Conservation (phyloP, 1,140 invertebrate species). For the Heliconius hermathena region DNA sequence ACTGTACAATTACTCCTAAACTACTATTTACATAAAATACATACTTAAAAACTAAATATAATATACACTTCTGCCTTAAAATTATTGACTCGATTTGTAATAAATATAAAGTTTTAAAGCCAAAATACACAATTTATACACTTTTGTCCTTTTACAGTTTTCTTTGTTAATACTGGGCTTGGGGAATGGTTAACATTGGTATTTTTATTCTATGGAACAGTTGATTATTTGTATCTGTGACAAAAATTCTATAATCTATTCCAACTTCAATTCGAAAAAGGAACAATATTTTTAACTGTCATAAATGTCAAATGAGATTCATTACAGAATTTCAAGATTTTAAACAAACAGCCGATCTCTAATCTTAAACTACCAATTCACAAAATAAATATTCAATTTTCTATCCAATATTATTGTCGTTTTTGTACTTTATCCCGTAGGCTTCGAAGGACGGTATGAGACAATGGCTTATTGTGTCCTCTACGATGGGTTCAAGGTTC, state of each 20-base stretch:
- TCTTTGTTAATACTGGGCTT: conserved; percentile 60
- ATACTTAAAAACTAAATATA: conserved; percentile 59
- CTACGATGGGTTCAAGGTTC: conserved; percentile 83
- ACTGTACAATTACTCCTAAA: conserved; percentile 37
- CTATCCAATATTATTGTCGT: conserved; percentile 66
- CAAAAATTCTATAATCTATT: conserved; percentile 29
- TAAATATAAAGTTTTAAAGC: conserved; percentile 78
- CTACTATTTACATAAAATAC: conserved; percentile 62
- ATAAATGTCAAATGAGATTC: conserved; percentile 45
- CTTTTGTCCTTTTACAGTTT: conserved; percentile 49
- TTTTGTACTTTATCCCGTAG: conserved; percentile 64
- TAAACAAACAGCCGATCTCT: conserved; percentile 33
- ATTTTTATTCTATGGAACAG: conserved; percentile 22
- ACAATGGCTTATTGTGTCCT: conserved; percentile 22
- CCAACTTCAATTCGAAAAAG: conserved; percentile 32
- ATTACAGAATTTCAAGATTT: conserved; percentile 27
- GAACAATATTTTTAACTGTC: conserved; percentile 41
- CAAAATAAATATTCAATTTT: conserved; percentile 46
- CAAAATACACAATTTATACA: conserved; percentile 61
- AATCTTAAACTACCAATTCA: conserved; percentile 39
- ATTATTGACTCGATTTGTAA: conserved; percentile 78
- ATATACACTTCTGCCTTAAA: conserved; percentile 73
- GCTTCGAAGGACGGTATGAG: conserved; percentile 53
- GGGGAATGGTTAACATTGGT: conserved; percentile 58
- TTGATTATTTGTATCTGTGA: conserved; percentile 9